Evolutionary conservation across 2,888 invertebrate species (phyloP).

Genomic region (Lasioglossum figueresi): DNA sequence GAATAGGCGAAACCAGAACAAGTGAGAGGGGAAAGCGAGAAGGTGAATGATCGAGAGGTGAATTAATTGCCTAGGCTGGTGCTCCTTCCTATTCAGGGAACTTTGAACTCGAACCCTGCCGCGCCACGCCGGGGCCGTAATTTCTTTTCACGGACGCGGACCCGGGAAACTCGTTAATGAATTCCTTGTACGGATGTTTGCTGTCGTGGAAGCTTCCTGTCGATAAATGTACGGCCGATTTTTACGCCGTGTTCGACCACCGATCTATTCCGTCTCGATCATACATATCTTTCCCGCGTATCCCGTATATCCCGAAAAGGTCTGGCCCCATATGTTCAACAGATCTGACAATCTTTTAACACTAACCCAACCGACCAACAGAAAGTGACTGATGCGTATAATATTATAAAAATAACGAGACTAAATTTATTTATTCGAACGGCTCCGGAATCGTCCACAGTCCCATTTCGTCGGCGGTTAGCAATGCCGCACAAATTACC

Average conservation of each 20-base stretch:
- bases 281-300: not conserved
- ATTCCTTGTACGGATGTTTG: not conserved
- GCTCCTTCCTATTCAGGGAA: not conserved
- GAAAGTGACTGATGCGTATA: no score
- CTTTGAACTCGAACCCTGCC: not conserved
- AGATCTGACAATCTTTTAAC: no score
- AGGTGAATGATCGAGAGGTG: constrained; percentile 5
- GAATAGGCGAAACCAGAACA: not conserved
- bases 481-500: no score
- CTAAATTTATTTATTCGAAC: no score
- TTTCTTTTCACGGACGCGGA: constrained; percentile 13
- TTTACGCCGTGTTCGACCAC: not conserved
- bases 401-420: no score
- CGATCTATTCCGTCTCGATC: not conserved
- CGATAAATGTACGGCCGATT: not conserved
- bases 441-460: no score
- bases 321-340: no score
- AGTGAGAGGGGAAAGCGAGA: not conserved
- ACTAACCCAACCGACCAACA: no score
- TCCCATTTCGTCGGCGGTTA: no score
- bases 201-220: not conserved
- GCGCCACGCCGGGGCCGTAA: not conserved
- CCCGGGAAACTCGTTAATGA: constrained; percentile 11
- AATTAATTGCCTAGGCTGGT: constrained; percentile 6
- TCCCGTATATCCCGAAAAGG: no score